Evolutionary conservation across 2,888 invertebrate genomes (phyloP).

Genomic region (Andrena hattorfiana): DNA sequence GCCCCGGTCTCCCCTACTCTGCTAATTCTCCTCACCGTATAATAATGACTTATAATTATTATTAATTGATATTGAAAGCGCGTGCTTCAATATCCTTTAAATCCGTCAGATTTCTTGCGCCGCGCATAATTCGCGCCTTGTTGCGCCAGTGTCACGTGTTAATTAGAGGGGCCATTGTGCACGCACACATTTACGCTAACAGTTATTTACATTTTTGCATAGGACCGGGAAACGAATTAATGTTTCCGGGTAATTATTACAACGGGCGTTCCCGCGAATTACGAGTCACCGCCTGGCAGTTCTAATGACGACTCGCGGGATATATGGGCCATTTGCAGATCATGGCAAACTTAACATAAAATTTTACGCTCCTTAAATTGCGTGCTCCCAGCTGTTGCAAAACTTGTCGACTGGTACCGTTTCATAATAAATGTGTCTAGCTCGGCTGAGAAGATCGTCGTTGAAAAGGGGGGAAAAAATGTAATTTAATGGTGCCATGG

Average conservation of each 20-base stretch:
- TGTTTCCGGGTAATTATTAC: constrained; percentile 53
- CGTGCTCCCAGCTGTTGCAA: constrained; percentile 21
- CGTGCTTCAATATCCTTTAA: background rate
- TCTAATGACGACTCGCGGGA: background rate
- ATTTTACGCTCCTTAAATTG: constrained; percentile 54
- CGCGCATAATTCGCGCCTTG: constrained; percentile 54
- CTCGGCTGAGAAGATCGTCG: background rate
- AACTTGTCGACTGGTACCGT: constrained; percentile 26
- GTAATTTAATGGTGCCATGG: constrained; percentile 7
- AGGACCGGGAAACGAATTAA: constrained; percentile 43
- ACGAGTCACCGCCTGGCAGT: constrained; percentile 15
- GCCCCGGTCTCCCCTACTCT: too few species aligned
- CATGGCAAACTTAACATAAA: constrained; percentile 40
- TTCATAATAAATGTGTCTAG: constrained; percentile 34
- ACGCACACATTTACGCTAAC: constrained; percentile 40
- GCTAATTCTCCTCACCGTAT: too few species aligned
- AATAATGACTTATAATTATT: background rate
- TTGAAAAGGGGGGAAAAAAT: constrained; percentile 1
- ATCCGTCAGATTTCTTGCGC: constrained; percentile 61
- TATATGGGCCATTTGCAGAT: background rate
- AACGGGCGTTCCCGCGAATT: constrained; percentile 38
- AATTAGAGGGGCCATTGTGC: constrained; percentile 51
- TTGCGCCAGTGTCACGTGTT: constrained; percentile 63
- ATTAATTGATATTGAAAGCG: background rate
- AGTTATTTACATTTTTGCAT: constrained; percentile 54